Conservation (phyloP, 2,888 invertebrate species). For the Hemicrepidius hirtus region DNA sequence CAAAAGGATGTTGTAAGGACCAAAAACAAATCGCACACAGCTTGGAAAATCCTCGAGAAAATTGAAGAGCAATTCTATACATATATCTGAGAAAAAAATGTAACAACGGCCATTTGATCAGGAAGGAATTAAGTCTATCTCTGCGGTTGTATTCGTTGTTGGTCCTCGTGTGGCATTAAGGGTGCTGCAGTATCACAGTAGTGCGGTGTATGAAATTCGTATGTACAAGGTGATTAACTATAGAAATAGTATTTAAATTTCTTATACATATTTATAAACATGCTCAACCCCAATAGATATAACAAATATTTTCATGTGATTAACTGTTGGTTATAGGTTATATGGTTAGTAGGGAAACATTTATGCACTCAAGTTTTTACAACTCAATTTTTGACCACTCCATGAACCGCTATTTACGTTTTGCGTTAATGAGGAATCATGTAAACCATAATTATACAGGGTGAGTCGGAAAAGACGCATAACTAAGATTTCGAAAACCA, state of each 20-base stretch:
- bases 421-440: too few relatives aligned
- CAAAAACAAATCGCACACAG: conserved; percentile 49
- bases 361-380: too few relatives aligned
- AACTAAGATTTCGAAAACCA: too few relatives aligned
- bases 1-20: conserved; percentile 37
- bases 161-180: conserved; percentile 48
- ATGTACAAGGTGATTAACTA: conserved; percentile 37
- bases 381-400: too few relatives aligned
- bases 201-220: conserved; percentile 43
- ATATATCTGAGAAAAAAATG: conserved; percentile 16
- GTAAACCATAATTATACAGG: too few relatives aligned
- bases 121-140: background rate
- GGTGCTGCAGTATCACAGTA: conserved; percentile 52
- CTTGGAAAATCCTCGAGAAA: conserved; percentile 19
- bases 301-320: background rate
- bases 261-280: background rate
- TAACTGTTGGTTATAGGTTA: too few relatives aligned
- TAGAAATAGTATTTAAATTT: background rate
- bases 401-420: too few relatives aligned
- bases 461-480: too few relatives aligned
- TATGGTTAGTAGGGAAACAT: too few relatives aligned
- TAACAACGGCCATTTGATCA: conserved; percentile 9
- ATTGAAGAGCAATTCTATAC: conserved; percentile 7
- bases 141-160: conserved; percentile 48
- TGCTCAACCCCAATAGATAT: conserved; percentile 11